phyloP scores from a whole-genome alignment of 2,888 invertebrate genomes.

The Amorpha juglandis region DNA sequence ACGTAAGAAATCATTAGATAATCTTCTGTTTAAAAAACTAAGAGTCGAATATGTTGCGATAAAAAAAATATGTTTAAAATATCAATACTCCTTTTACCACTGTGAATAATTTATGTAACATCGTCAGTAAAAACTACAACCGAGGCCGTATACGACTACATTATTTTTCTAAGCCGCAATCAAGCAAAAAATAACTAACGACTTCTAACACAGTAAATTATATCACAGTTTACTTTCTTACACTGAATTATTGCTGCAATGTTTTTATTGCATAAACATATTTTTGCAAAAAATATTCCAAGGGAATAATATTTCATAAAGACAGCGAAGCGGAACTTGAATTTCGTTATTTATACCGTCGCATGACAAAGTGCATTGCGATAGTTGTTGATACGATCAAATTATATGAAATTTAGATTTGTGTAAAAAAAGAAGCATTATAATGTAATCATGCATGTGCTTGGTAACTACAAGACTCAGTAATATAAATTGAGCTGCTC shows the following conservation, averaged over 20 bases:
- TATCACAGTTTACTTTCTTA: background rate
- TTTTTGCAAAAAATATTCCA: background rate
- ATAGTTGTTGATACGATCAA: conserved; percentile 8
- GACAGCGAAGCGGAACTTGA: conserved; percentile 1
- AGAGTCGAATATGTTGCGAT: no score
- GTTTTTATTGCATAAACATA: no score
- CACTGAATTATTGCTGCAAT: background rate
- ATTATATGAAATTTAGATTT: conserved; percentile 2
- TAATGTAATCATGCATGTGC: no score
- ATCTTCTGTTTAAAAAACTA: no score
- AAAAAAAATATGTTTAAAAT: no score
- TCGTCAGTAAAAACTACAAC: background rate
- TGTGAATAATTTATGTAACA: background rate
- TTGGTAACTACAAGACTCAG: no score
- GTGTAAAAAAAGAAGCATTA: no score
- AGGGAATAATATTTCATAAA: conserved; percentile 2
- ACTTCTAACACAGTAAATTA: background rate
- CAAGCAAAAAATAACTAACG: background rate
- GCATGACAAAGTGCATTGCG: conserved; percentile 15
- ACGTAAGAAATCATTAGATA: no score
- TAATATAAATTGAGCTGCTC: no score
- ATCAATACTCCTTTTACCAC: no score
- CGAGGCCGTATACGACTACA: background rate
- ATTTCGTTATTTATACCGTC: conserved; percentile 21
- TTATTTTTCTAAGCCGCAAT: background rate